Conservation (phyloP, 2,797 vertebrate species). For the Fringilla coelebs region DNA sequence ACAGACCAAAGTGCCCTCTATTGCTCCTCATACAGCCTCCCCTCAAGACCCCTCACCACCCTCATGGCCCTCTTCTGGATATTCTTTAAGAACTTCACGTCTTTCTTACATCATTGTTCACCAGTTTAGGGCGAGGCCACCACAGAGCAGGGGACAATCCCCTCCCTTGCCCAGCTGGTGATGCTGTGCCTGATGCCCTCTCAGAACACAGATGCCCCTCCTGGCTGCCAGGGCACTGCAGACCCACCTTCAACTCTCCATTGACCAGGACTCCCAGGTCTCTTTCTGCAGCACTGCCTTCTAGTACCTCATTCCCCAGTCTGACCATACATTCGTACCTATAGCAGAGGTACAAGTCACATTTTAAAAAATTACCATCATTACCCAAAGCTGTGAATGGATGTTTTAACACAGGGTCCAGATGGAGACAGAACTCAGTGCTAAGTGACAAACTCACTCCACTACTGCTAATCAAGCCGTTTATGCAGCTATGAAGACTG, state of each 20-base stretch:
- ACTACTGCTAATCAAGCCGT: background rate
- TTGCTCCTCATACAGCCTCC: fast-evolving
- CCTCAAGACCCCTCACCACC: background rate
- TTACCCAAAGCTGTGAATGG: background rate
- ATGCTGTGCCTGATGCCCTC: background rate
- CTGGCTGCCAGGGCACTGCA: background rate
- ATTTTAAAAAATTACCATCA: background rate
- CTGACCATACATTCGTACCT: background rate
- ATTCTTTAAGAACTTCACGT: background rate
- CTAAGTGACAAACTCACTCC: background rate
- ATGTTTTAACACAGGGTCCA: background rate
- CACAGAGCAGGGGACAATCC: background rate
- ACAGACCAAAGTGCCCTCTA: background rate
- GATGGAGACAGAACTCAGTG: background rate
- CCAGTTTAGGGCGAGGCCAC: fast-evolving
- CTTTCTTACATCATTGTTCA: fast-evolving
- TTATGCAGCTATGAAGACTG: background rate
- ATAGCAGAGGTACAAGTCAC: background rate
- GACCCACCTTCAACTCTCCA: background rate
- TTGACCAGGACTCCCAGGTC: background rate
- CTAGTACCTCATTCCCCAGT: background rate
- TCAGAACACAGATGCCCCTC: background rate
- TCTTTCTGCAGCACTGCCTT: background rate
- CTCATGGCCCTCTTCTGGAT: background rate
- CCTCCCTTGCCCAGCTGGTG: fast-evolving